Evolutionary conservation across 2,797 vertebrate species (phyloP).

Genomic region (Loriculus beryllinus): DNA sequence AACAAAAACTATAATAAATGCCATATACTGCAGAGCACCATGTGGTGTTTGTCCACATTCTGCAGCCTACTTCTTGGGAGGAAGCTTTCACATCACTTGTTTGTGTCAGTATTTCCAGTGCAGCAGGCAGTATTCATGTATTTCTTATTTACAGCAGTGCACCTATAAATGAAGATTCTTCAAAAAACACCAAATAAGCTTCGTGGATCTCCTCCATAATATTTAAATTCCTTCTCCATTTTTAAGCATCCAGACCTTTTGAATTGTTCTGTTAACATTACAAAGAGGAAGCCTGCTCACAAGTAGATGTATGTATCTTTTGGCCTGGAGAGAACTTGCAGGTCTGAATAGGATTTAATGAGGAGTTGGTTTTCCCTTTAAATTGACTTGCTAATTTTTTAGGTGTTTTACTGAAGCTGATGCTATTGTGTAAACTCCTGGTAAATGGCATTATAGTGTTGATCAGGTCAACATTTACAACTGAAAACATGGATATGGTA

Average conservation of each 20-base stretch:
- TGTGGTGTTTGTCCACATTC: neutral
- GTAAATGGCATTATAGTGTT: conserved; percentile 65
- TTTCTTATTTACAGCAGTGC: neutral
- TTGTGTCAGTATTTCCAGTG: neutral
- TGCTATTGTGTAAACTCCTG: conserved; percentile 49
- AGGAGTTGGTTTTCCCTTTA: conserved; percentile 51
- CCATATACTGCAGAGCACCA: neutral
- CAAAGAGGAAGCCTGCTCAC: neutral
- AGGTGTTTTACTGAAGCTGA: conserved; percentile 38
- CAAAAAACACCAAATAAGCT: neutral
- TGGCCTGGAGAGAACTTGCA: conserved; percentile 55
- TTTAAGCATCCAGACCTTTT: neutral
- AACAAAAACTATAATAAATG: neutral
- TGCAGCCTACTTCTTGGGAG: neutral
- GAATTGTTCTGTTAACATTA: conserved; percentile 40
- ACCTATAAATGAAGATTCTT: neutral
- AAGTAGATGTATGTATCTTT: conserved; percentile 56
- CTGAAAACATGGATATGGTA: conserved; percentile 64
- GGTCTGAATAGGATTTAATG: conserved; percentile 53
- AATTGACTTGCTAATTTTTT: conserved; percentile 73
- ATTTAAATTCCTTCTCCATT: neutral
- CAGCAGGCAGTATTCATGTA: neutral
- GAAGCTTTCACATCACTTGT: neutral
- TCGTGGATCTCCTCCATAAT: neutral
- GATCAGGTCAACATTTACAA: conserved; percentile 70